Conservation (phyloP, 2,113 vertebrate genomes). For the Boleophthalmus pectinirostris region DNA sequence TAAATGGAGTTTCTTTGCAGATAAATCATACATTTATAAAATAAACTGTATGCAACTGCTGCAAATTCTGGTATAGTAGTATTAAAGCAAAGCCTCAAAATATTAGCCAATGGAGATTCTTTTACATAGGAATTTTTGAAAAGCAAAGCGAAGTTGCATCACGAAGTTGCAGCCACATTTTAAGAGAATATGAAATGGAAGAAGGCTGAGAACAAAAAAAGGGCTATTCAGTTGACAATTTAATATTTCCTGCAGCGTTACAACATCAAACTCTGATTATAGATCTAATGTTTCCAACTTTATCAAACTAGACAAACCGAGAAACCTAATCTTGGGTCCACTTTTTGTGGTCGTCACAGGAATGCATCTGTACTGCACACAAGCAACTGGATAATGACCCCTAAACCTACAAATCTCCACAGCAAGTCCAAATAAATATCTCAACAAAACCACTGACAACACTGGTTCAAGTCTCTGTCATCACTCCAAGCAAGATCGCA, state of each 20-base stretch:
- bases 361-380: not conserved
- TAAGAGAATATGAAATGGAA: not conserved
- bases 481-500: slow-evolving; percentile 16
- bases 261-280: not conserved
- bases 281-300: not conserved
- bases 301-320: not conserved
- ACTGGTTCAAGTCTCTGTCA: slow-evolving; percentile 38
- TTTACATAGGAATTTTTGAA: slow-evolving; percentile 3
- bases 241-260: slow-evolving; percentile 3
- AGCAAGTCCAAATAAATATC: slow-evolving; percentile 35
- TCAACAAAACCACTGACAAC: slow-evolving; percentile 8
- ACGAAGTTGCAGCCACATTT: slow-evolving; percentile 5
- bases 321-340: not conserved
- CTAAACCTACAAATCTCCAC: slow-evolving; percentile 39
- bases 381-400: slow-evolving; percentile 34
- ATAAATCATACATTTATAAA: no score
- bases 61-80: not conserved
- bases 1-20: no score
- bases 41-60: no score
- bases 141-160: slow-evolving; percentile 4
- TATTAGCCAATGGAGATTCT: not conserved
- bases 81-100: no score
- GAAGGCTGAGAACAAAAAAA: not conserved
- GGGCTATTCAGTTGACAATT: not conserved
- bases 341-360: slow-evolving; percentile 14